Evolutionary conservation across 2,888 invertebrate genomes (phyloP).

Genomic region (Agrochola circellaris): DNA sequence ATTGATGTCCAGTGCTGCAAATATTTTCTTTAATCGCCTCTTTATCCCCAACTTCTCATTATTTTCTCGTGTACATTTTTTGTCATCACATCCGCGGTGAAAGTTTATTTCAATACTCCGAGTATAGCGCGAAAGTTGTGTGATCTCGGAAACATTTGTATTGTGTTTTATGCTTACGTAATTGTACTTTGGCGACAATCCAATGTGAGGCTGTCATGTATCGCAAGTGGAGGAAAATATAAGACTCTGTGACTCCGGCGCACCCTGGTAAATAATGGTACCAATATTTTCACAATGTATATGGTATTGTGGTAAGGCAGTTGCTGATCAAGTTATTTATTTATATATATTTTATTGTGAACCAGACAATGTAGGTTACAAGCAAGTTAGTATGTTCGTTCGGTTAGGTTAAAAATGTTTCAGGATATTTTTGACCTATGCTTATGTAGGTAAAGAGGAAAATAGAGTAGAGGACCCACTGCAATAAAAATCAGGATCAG

Average conservation of each 20-base stretch:
- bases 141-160: slow-evolving; percentile 46
- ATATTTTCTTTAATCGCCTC: not conserved
- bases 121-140: slow-evolving; percentile 55
- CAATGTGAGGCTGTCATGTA: slow-evolving; percentile 9
- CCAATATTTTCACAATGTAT: no score
- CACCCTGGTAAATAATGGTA: not conserved
- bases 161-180: slow-evolving; percentile 53
- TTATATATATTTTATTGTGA: no score
- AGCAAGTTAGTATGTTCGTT: no score
- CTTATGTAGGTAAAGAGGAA: no score
- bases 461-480: no score
- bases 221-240: not conserved
- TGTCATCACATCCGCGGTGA: slow-evolving; percentile 52
- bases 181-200: slow-evolving; percentile 39
- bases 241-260: not conserved
- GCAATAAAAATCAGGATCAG: no score
- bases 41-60: slow-evolving; percentile 6
- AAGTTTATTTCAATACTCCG: slow-evolving; percentile 52
- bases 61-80: slow-evolving; percentile 23
- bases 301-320: no score
- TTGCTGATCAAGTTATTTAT: no score
- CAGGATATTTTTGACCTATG: no score
- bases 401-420: no score
- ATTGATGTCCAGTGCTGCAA: not conserved
- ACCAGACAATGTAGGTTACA: no score